Conservation (phyloP, 2,113 vertebrate genomes). For the Tretioscincus oriximinensis region DNA sequence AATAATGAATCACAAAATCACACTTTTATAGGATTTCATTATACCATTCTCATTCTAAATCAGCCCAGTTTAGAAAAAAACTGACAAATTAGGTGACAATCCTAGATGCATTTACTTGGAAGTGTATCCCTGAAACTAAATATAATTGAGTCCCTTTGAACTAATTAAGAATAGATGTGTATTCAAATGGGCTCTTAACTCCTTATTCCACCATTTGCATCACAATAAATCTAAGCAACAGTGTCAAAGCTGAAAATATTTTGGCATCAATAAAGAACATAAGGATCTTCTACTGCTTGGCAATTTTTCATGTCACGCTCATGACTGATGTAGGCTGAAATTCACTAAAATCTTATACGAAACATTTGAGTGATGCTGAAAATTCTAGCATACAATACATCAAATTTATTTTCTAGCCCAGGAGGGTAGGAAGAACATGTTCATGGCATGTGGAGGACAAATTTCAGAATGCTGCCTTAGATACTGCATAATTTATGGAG, state of each 20-base stretch:
- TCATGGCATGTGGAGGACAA: slow-evolving; percentile 49
- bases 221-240: slow-evolving; percentile 23
- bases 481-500: slow-evolving; percentile 35
- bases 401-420: slow-evolving; percentile 63
- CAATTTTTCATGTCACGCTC: slow-evolving; percentile 67
- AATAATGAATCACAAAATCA: not conserved
- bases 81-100: not conserved
- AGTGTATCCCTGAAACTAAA: too few relatives aligned
- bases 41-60: not conserved
- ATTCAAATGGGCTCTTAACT: not conserved
- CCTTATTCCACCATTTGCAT: slow-evolving; percentile 39
- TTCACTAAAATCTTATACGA: slow-evolving; percentile 63
- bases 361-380: slow-evolving; percentile 63
- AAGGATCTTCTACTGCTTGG: slow-evolving; percentile 37
- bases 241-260: slow-evolving; percentile 40
- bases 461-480: slow-evolving; percentile 56
- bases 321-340: slow-evolving; percentile 65
- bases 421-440: slow-evolving; percentile 51
- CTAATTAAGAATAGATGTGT: not conserved
- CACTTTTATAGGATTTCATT: not conserved
- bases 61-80: not conserved
- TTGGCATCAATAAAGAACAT: slow-evolving; percentile 34
- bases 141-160: not conserved
- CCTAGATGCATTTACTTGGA: not conserved
- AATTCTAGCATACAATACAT: slow-evolving; percentile 57